Evolutionary conservation across 92 coral and sea anemone species (phyloP), one percentile per base, ranked within the genome.

Genomic region (Parazoanthus swiftii): DNA sequence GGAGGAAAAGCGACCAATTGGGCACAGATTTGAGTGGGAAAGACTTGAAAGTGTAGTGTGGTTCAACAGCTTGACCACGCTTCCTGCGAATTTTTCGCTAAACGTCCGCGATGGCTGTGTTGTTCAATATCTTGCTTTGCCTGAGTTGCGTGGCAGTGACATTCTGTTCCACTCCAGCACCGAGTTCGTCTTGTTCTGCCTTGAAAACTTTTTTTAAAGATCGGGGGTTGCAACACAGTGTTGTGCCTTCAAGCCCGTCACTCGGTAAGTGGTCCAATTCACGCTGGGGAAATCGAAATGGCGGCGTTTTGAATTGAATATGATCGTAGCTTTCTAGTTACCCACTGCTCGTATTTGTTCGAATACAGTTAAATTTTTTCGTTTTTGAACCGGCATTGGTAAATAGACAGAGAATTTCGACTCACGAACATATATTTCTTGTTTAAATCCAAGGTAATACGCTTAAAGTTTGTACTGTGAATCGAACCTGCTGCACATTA

Each of bases 241-340:
- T 70, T 84, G 79, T 84, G 11, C 87, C 79, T 25, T 44, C 79
- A 33, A 46, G 79, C 8, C 68, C 7, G 29, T 15, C 42, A 26
- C 78, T 14, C 87, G 87, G 87, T 84, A 51, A 84, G 87, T 72
- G 87, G 87, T 84, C 79, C n/a, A 82, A 70, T 84, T 84, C 87
- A 70, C 79, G 87, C 87, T 84, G 87, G 7, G 87, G 87, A 16
- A 46, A 68, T 42, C 46, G 76, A 35, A 84, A 68, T 84, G 87
- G 87, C 67, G 87, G 79, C 87, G 66, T 36, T 63, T 71, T 84
- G 56, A 63, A 63, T 63, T 18, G 20, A 35, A 43, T 54, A 54
- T 36, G 71, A 80, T 54, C 44, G 15, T 23, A 20, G 46, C 39
- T 25, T 35, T 39, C 68, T 15, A 39, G 21, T 26, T 48, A 14